Base-by-base conservation (phyloP, 2,888 invertebrate genomes). In the Corythucha ciliata region DNA sequence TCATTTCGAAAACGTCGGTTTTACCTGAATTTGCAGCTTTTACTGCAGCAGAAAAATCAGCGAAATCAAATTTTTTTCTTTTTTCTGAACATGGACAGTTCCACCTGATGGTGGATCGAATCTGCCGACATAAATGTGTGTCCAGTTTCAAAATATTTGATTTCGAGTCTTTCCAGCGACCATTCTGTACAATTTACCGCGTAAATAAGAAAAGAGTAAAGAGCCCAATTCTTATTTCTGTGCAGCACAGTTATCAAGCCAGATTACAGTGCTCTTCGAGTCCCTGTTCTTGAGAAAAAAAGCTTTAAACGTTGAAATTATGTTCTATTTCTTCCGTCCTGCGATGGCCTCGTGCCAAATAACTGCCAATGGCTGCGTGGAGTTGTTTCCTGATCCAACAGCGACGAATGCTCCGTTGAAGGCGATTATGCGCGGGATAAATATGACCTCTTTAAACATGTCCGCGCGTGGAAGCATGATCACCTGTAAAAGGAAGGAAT, bases 101-200 rank as follows among this genome's bases (percentile, higher is more conserved):
- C 48, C 7, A 52, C 48, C 27, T 37, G 21, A 49, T 64, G 63
- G 53, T 65, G 62, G 52, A 65, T 64, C 44, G 60, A 60, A 54
- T 64, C 65, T 20, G 63, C 62, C 46, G 62, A 59, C 62, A 63
- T 64, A 39, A 61, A 63, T 36, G 63, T 63, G 32, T 64, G 64
- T 27, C 63, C 62, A 14, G 52, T 52, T 52, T 61, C 60, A 47
- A 64, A 58, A 53, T 61, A 64, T 44, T 29, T 52, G 18, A 57
- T 24, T 33, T 33, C 39, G 18, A 58, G 20, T 24, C 45, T 24
- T n/a, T 52, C 24, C 18, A 46, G 32, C 12, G 26, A 26, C 22
- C 54, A 22, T 49, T 49, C 32, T 8, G 42, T 24, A 16, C 18
- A 39, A 33, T 59, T 59, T 29, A 59, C 52, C 44, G 48, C 26